Evolutionary conservation across 1,140 invertebrate genomes (phyloP).

Genomic region (Tribolium madens): DNA sequence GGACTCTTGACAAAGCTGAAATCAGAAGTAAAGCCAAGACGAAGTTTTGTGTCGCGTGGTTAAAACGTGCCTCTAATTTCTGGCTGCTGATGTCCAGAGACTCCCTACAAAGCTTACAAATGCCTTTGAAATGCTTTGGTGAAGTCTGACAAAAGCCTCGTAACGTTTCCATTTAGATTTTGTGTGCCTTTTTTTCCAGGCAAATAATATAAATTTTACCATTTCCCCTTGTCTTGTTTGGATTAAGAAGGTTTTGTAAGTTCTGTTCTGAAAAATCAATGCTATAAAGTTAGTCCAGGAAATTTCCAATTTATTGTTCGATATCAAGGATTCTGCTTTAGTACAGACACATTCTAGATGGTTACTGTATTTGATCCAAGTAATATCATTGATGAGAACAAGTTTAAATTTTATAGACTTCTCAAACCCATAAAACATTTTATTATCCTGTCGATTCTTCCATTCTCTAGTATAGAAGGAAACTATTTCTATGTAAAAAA

Average conservation of each 20-base stretch:
- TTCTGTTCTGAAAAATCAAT: background rate
- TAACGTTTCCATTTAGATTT: no score
- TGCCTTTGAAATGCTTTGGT: background rate
- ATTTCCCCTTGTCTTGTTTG: no score
- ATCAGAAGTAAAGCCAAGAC: background rate
- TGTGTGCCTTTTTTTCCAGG: no score
- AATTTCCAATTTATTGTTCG: background rate
- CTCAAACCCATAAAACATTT: conserved; percentile 23
- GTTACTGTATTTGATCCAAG: conserved; percentile 1
- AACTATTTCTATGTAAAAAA: conserved; percentile 34
- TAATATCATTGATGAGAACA: conserved; percentile 21
- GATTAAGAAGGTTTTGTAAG: no score
- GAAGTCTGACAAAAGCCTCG: background rate
- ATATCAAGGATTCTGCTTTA: background rate
- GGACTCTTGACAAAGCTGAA: background rate
- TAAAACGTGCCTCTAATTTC: background rate
- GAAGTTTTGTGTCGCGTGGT: background rate
- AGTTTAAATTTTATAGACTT: conserved; percentile 28
- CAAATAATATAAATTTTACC: no score
- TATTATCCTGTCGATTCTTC: conserved; percentile 21
- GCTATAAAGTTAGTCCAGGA: background rate
- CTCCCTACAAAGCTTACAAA: background rate
- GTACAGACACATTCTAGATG: background rate
- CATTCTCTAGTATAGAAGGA: background rate
- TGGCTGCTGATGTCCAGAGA: background rate